A percentile compares a stretch with the other conserved stretches of the same genome.
phyloP scores from a whole-genome alignment of 2,113 vertebrate genomes.

The Gadus chalcogrammus region DNA sequence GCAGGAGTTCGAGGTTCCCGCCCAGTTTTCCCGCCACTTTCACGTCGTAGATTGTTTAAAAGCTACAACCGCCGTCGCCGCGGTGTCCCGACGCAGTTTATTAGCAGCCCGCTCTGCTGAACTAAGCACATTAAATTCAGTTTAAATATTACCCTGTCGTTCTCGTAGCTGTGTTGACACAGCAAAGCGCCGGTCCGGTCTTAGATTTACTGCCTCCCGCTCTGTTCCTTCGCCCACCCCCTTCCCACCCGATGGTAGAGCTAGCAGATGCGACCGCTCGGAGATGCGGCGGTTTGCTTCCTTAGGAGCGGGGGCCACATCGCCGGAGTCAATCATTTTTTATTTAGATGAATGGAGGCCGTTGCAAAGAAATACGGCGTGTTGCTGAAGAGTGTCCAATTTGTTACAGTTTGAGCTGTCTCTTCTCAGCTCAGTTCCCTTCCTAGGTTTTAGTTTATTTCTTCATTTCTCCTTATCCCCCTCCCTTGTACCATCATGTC shows the following conservation, averaged over 20 bases:
- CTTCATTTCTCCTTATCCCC: not conserved
- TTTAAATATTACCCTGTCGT: slow-evolving; percentile 45
- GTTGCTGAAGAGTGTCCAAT: too few relatives aligned
- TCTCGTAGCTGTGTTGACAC: slow-evolving; percentile 33
- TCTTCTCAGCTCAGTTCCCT: too few relatives aligned
- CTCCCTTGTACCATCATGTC: not conserved
- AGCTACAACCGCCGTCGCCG: not conserved
- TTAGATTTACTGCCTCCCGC: slow-evolving; percentile 45
- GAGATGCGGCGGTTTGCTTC: too few relatives aligned
- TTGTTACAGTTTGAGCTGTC: too few relatives aligned
- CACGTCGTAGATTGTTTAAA: slow-evolving; percentile 26
- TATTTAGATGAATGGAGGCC: too few relatives aligned
- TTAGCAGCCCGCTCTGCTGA: slow-evolving; percentile 27
- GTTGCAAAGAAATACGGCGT: too few relatives aligned
- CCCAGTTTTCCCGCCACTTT: slow-evolving; percentile 6
- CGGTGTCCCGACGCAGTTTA: slow-evolving; percentile 41
- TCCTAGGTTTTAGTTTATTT: too few relatives aligned
- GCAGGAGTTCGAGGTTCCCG: slow-evolving; percentile 83
- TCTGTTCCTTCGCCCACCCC: too few relatives aligned
- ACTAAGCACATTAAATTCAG: slow-evolving; percentile 51
- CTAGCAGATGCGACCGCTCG: too few relatives aligned
- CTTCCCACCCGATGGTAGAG: too few relatives aligned
- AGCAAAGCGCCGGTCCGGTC: slow-evolving; percentile 42
- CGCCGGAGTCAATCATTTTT: too few relatives aligned
- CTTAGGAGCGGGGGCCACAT: too few relatives aligned